phyloP scores from a whole-genome alignment of 2,113 vertebrate genomes.

The Amblyornis subalaris region DNA sequence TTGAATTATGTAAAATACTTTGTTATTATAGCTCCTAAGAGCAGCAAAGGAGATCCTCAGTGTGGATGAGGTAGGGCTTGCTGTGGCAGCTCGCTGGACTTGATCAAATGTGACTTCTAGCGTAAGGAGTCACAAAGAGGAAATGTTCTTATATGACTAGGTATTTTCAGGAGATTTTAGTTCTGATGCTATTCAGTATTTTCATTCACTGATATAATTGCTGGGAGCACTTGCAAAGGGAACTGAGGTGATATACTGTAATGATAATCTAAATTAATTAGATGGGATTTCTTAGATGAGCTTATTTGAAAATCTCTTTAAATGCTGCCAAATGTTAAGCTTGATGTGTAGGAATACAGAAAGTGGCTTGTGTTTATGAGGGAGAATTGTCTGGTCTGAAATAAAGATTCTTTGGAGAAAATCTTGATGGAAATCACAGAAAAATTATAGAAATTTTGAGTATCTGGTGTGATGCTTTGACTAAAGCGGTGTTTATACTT shows the following conservation, averaged over 20 bases:
- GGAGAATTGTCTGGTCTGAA: neutral
- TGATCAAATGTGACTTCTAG: neutral
- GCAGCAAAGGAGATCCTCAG: neutral
- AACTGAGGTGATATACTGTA: neutral
- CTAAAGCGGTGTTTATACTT: neutral
- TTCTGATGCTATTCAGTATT: neutral
- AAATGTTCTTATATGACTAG: neutral
- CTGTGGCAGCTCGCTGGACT: neutral
- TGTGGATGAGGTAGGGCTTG: neutral
- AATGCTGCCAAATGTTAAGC: neutral
- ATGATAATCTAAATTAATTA: neutral
- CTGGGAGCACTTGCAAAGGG: neutral
- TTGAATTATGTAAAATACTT: neutral
- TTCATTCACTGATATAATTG: neutral
- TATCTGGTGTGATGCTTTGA: neutral
- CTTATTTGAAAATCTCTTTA: neutral
- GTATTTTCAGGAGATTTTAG: neutral
- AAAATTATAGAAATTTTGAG: neutral
- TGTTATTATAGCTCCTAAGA: neutral
- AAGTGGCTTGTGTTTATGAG: neutral
- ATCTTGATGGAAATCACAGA: neutral
- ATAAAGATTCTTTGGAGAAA: neutral
- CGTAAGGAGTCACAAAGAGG: neutral
- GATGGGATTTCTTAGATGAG: neutral
- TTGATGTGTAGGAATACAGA: neutral